Evolutionary conservation across 2,888 invertebrate species (phyloP).

Genomic region (Sinohyriopsis cumingii): DNA sequence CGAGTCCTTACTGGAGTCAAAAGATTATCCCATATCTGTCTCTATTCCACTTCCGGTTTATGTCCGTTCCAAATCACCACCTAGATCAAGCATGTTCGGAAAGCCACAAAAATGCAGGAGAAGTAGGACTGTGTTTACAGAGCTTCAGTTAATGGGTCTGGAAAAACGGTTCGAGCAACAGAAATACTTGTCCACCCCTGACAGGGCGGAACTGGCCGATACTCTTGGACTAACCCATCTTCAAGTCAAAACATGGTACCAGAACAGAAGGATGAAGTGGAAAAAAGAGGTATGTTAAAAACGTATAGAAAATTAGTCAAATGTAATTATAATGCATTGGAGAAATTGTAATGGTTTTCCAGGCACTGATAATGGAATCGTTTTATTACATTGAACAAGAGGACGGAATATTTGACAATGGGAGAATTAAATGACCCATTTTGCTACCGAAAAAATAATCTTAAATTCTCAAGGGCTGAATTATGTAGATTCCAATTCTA

Average conservation of each 20-base stretch:
- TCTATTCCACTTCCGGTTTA: constrained; percentile 66
- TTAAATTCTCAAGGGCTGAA: no score
- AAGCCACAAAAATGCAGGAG: constrained; percentile 65
- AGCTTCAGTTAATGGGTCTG: constrained; percentile 70
- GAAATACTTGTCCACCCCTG: constrained; percentile 73
- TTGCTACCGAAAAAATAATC: no score
- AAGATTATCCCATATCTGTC: constrained; percentile 38
- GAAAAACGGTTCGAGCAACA: constrained; percentile 72
- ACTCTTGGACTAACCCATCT: constrained; percentile 72
- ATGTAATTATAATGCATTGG: neutral
- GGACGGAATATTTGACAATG: no score
- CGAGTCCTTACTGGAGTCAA: constrained; percentile 32
- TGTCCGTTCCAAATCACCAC: constrained; percentile 59
- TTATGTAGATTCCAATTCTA: no score
- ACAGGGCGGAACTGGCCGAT: constrained; percentile 71
- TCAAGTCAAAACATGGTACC: constrained; percentile 74
- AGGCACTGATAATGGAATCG: neutral
- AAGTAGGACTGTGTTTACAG: constrained; percentile 69
- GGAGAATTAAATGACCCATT: no score
- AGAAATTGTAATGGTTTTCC: neutral
- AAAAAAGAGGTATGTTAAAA: constrained; percentile 71
- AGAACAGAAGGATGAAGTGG: constrained; percentile 74
- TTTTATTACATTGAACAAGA: neutral
- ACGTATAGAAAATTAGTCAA: neutral
- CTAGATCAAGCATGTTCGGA: constrained; percentile 44